These are phyloP conservation scores for Dioctria rufipes DNA, from an alignment of 2,888 invertebrate genomes.

Conservation along the genomic window DNA sequence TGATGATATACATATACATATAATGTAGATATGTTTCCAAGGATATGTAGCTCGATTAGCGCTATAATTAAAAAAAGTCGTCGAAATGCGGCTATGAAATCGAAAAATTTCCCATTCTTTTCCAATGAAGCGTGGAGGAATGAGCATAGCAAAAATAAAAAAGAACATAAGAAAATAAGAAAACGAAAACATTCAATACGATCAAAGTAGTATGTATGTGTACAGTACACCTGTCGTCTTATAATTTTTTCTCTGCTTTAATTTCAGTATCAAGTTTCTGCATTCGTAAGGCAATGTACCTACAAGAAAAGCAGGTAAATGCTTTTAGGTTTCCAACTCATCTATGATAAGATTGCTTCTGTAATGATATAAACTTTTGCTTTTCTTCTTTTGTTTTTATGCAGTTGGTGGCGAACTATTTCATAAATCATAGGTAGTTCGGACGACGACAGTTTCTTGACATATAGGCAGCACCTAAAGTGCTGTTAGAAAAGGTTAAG, in stretches of 20 bases:
- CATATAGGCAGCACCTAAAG: slow-evolving; percentile 41
- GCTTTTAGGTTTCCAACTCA: slow-evolving; percentile 33
- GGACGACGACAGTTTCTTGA: slow-evolving; percentile 44
- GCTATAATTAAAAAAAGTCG: background rate
- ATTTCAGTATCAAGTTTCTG: slow-evolving; percentile 48
- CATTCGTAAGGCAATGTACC: background rate
- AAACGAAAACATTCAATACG: slow-evolving; percentile 33
- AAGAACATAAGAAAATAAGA: background rate
- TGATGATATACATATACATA: too few species aligned
- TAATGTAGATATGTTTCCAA: background rate
- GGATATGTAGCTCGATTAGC: background rate
- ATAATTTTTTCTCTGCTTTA: slow-evolving; percentile 32
- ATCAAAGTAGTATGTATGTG: slow-evolving; percentile 11
- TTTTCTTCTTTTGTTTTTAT: slow-evolving; percentile 39
- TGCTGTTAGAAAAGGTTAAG: slow-evolving; percentile 44
- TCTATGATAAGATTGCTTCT: slow-evolving; percentile 49
- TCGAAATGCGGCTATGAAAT: slow-evolving; percentile 24
- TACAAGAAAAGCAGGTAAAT: slow-evolving; percentile 23
- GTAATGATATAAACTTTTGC: slow-evolving; percentile 40
- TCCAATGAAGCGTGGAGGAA: slow-evolving; percentile 31
- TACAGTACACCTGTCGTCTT: slow-evolving; percentile 39
- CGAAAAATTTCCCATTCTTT: slow-evolving; percentile 40
- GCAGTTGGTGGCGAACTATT: slow-evolving; percentile 10
- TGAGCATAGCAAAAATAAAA: slow-evolving; percentile 4
- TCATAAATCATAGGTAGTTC: slow-evolving; percentile 47